Evolutionary conservation across 2,888 invertebrate genomes (phyloP), one percentile per base, ranked within the genome.

Genomic region (Melieria omissa): DNA sequence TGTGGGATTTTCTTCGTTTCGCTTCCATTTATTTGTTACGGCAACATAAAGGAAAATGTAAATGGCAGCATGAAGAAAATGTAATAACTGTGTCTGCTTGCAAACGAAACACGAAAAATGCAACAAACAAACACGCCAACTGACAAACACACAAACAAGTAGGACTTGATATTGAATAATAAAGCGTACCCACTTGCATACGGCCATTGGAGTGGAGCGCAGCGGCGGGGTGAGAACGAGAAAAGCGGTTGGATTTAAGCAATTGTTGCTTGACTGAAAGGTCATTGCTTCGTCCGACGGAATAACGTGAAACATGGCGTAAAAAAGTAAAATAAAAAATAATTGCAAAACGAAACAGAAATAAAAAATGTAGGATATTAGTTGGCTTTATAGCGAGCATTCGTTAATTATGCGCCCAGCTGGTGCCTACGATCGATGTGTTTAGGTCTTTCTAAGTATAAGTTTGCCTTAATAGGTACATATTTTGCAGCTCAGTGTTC

Each of bases 251-350:
- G 52, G 52, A 52, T 52, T 52, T 52, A 52, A 52, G 8, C 52
- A 69, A 67, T 72, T 70, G 58, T 71, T 68, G 73, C 68, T 29
- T 73, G 69, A 75, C 66, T 73, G 52, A 73, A 73, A 75, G 73
- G 75, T 73, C 73, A 71, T 73, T 75, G 73, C 73, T 73, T 71
- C 52, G 7, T 52, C 14, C 29, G 29, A 29, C 2, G 29, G 29
- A 29, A 29, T 29, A 29, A 29, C 29, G 29, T 29, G 29, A 29
- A 52, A 52, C 52, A 9, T n/a, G 9, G 52, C 12, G 52, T 52
- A 12, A 14, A 52, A 14, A n/a, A 52, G 6, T 52, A 49, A 49
- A 49, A 14, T 52, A 52, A 9, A n/a, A 52, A 52, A 4, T n/a
- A 52, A 52, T n/a, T 52, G 10, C 12, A 52, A 52, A 52, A 14